These are phyloP conservation scores for Rhinoptilus africanus DNA, from an alignment of 2,113 vertebrate genomes.

Conservation along the genomic window DNA sequence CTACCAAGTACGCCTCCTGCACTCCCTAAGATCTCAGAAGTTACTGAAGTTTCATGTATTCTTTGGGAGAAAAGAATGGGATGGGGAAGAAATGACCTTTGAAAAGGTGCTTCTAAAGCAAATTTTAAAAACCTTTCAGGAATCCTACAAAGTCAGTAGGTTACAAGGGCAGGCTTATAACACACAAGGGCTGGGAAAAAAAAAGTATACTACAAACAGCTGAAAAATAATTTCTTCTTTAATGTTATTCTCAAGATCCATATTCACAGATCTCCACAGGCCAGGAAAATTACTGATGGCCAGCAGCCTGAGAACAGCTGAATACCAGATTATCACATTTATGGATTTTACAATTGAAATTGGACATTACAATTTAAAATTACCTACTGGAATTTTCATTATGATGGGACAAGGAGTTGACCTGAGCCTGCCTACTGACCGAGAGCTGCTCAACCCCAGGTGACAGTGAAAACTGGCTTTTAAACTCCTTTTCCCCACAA, in stretches of 20 bases:
- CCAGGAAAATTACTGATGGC: not conserved
- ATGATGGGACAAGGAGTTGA: not conserved
- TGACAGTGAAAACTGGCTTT: not conserved
- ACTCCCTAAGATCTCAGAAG: not conserved
- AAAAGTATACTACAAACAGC: not conserved
- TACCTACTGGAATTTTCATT: not conserved
- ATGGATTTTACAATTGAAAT: not conserved
- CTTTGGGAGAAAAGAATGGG: not conserved
- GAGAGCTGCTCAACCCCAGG: not conserved
- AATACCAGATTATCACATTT: not conserved
- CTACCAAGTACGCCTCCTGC: not conserved
- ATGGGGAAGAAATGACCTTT: not conserved
- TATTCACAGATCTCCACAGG: not conserved
- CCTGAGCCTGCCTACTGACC: not conserved
- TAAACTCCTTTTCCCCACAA: not conserved
- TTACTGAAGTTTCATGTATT: not conserved
- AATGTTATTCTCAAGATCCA: not conserved
- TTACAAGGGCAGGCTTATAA: not conserved
- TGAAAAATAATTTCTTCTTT: not conserved
- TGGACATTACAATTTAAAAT: not conserved
- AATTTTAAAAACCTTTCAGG: not conserved
- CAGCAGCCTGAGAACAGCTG: not conserved
- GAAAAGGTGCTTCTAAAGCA: not conserved
- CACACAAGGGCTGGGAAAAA: not conserved
- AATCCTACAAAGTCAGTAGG: not conserved